phyloP scores from a whole-genome alignment of 1,140 invertebrate species.

The Drosophila subpulchrella region DNA sequence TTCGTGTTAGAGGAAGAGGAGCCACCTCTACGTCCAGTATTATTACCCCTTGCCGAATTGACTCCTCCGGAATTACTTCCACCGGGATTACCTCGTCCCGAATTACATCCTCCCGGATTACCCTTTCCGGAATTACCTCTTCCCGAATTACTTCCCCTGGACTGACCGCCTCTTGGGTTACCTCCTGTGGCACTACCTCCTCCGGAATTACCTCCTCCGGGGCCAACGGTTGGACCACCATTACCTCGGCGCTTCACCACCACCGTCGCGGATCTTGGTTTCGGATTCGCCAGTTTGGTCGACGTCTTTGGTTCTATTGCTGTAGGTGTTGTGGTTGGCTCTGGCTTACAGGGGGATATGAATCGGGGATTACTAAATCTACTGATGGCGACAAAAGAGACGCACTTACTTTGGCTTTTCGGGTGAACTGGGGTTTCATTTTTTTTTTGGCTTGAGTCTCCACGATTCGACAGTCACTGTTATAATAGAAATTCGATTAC shows the following conservation, averaged over 20 bases:
- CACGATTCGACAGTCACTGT: conserved; percentile 8
- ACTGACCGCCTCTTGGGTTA: background rate
- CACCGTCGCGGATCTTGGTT: conserved; percentile 2
- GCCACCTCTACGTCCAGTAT: background rate
- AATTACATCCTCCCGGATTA: background rate
- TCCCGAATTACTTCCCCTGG: background rate
- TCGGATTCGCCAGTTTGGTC: conserved; percentile 10
- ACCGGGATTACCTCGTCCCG: background rate
- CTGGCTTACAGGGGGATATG: conserved; percentile 15
- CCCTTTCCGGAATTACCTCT: background rate
- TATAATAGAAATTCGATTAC: background rate
- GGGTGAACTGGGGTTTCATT: conserved; percentile 11
- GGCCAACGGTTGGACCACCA: background rate
- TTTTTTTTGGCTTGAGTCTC: background rate
- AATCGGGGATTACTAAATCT: conserved; percentile 5
- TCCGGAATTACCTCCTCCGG: background rate
- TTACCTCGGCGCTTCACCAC: conserved; percentile 24
- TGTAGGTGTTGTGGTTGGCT: conserved; percentile 3
- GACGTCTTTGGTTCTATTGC: background rate
- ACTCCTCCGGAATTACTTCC: background rate
- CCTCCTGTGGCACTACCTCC: background rate
- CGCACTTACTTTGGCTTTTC: conserved; percentile 15
- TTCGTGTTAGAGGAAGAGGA: background rate
- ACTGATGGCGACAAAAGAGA: conserved; percentile 1
- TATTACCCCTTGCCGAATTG: background rate